Conservation (phyloP, 2,797 vertebrate species). For the Denticeps clupeoides region DNA sequence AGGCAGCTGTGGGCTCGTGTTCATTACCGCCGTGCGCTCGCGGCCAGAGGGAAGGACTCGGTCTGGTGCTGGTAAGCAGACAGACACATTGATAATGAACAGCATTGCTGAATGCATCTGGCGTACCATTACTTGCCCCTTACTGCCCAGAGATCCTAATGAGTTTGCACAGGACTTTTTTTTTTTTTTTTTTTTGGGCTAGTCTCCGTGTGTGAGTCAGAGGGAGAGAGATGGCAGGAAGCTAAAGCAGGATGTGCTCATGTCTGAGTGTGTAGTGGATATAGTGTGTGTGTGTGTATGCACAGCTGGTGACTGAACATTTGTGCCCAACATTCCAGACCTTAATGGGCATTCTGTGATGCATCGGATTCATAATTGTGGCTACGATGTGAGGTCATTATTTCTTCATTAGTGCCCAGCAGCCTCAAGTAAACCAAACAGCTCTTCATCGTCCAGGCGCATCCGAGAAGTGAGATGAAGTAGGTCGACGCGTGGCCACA, state of each 20-base stretch:
- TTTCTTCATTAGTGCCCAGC: constrained; percentile 58
- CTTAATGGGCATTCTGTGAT: constrained; percentile 48
- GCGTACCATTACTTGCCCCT: constrained; percentile 38
- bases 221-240: neutral
- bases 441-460: neutral
- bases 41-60: constrained; percentile 13
- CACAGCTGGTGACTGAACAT: neutral
- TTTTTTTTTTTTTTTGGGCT: neutral
- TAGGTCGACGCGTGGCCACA: too few relatives aligned
- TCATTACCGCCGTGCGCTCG: constrained; percentile 16
- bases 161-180: constrained; percentile 14
- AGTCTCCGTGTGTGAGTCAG: neutral
- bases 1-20: neutral
- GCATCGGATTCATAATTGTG: constrained; percentile 45
- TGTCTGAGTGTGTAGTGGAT: neutral
- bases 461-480: too few relatives aligned
- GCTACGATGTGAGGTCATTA: constrained; percentile 54
- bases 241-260: neutral
- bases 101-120: constrained; percentile 37
- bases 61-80: constrained; percentile 22
- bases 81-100: constrained; percentile 37
- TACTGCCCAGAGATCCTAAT: constrained; percentile 43
- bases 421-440: neutral
- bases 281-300: neutral
- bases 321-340: neutral